Conservation (phyloP, 2,113 vertebrate genomes). For the Columba janthina region DNA sequence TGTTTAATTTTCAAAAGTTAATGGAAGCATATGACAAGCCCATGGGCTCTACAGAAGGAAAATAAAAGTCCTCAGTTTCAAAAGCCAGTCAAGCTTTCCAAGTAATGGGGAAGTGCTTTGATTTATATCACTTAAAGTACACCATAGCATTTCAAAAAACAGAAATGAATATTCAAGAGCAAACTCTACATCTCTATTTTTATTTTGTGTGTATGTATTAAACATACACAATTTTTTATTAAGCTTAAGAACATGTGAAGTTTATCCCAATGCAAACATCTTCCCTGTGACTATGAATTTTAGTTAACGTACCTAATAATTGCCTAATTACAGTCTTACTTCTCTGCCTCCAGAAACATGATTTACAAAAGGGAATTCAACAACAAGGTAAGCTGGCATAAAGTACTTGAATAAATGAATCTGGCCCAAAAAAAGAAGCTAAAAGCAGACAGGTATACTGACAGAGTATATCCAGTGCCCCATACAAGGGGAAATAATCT, state of each 20-base stretch:
- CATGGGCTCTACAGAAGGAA: not conserved
- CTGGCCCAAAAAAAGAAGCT: not conserved
- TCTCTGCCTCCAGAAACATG: not conserved
- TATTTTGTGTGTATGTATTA: not conserved
- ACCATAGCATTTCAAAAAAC: not conserved
- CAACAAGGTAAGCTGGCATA: not conserved
- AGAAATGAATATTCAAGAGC: not conserved
- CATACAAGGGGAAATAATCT: not conserved
- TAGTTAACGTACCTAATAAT: not conserved
- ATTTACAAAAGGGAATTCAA: not conserved
- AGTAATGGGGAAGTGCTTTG: not conserved
- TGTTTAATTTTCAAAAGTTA: not conserved
- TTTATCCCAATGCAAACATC: not conserved
- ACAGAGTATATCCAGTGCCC: fast-evolving
- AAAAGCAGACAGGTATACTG: not conserved
- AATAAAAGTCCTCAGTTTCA: not conserved
- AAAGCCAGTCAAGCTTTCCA: not conserved
- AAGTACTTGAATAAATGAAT: not conserved
- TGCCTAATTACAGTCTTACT: not conserved
- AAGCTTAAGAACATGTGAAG: not conserved
- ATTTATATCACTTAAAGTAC: not conserved
- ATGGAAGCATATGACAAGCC: not conserved
- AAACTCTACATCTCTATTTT: not conserved
- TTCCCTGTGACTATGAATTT: not conserved
- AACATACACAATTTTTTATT: not conserved